These are phyloP conservation scores for Drosophila longiperda DNA, from an alignment of 2,888 invertebrate genomes.

Conservation along the genomic window DNA sequence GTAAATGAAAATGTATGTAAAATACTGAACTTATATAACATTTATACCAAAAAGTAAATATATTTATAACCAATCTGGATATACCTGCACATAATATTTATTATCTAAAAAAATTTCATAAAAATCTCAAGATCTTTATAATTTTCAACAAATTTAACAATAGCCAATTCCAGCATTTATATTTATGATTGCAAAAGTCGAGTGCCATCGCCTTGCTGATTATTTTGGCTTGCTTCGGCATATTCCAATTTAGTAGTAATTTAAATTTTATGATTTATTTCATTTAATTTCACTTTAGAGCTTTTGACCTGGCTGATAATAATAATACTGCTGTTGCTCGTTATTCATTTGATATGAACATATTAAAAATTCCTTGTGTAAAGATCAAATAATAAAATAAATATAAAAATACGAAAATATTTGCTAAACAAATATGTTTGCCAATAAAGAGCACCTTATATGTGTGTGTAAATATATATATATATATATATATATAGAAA, in stretches of 20 bases:
- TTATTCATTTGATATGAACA: constrained; percentile 57
- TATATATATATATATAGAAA: too few species aligned
- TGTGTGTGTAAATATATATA: neutral
- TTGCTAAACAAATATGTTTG: constrained; percentile 68
- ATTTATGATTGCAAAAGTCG: neutral
- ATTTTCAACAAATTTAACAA: neutral
- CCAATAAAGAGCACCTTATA: constrained; percentile 55
- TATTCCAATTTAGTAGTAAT: neutral
- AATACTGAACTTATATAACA: too few species aligned
- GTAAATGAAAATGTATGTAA: neutral
- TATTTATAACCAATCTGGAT: too few species aligned
- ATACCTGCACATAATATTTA: neutral
- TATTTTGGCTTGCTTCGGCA: neutral
- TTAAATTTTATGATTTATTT: constrained; percentile 1
- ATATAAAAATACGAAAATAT: constrained; percentile 44
- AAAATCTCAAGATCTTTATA: neutral
- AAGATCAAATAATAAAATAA: constrained; percentile 54
- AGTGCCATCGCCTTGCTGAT: neutral
- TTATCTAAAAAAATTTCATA: neutral
- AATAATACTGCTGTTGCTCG: constrained; percentile 9
- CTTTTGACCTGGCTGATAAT: neutral
- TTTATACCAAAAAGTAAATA: too few species aligned
- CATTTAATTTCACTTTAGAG: neutral
- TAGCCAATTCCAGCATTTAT: neutral
- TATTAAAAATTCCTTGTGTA: constrained; percentile 61